Evolutionary conservation across 2,113 vertebrate species (phyloP), one percentile per base, ranked within the genome.

Genomic region (Procapra przewalskii): DNA sequence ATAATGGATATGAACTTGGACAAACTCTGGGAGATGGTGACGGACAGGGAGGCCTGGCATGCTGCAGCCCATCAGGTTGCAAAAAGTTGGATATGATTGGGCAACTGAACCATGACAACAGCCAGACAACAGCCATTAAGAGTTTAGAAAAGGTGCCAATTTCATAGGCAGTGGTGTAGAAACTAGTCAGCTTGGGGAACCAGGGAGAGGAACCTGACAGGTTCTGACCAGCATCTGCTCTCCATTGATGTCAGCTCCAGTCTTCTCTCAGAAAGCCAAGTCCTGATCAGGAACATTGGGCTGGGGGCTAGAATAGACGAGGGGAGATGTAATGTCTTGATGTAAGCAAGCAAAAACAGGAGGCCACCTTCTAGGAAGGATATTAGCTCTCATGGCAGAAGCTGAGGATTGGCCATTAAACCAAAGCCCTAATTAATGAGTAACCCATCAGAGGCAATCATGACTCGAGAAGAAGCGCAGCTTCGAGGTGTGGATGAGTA

Each of bases 71-170:
- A 36, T 36, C 4, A 1, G 17, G 19, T 71, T 71, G 64, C n/a
- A 36, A 71, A 36, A 17, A 71, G 9, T 21, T 1, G 0, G 64
- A 5, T 17, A 11, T 36, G n/a, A 11, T 0, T 36, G n/a, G 64
- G 64, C 19, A 71, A 23, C 64, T 71, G n/a, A 71, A 71, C n/a
- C n/a, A 21, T 0, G 4, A 64, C 60, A 33, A 62, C 60, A 33
- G 40, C 17, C 36, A 45, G 4, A 64, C 60, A 33, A 62, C 60
- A 33, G 40, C 17, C 36, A 45, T 21, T 14, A 40, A 13, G 40
- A 88, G 16, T 31, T 79, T 77, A 84, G 48, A n/a, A 29, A 55
- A 95, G 12, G 11, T n/a, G 19, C 14, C 29, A 27, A 64, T 57
- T 91, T 57, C 50, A 43, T 19, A 90, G 50, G 17, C 17, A 80